Base-by-base conservation (phyloP, 2,888 invertebrate genomes). In the Caenorhabditis uteleia region DNA sequence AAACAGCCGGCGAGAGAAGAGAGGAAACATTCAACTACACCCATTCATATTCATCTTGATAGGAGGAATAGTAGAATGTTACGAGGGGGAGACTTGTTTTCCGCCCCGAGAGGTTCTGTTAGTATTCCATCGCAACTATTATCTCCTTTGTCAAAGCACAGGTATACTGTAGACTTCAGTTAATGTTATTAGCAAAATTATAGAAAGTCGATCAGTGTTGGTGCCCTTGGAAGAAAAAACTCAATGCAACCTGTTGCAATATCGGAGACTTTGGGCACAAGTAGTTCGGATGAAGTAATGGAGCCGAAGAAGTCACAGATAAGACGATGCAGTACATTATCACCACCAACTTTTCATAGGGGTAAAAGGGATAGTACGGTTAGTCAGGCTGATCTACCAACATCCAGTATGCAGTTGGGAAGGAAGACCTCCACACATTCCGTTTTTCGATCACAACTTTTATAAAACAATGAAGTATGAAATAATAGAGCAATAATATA, bases 41-140 rank as follows among this genome's bases (percentile, higher is more conserved):
- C 70, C 6, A 55, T 70, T 21, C 70, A 70, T 42, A 56, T 70
- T 33, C 70, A 70, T 40, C 31, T 70, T 34, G 70, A 67, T 34
- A 25, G 66, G 43, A 51, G 67, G 26, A 59, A 66, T 18, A 66
- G 62, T 36, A 23, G 62, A 38, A 62, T 57, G 59, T 45, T 49
- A 21, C 42, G 49, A 10, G 56, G 65, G 5, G 65, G 64, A 5
- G 64, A 65, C 27, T 27, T 65, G 26, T 57, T 44, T n/a, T 60
- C 61, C 4, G 65, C 50, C 0, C 60, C 66, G 2, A 29, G 70
- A 8, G 58, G 64, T 25, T 70, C 70, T n/a, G 56, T 70, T 14
- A 57, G 57, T 23, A 62, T 67, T 21, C 66, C 70, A 7, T 57
- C 70, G n/a, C 62, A 60, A n/a, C 44, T 70, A 1, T 49, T 66